Base-by-base conservation (phyloP, 2,797 vertebrate species). In the Salmo trutta region DNA sequence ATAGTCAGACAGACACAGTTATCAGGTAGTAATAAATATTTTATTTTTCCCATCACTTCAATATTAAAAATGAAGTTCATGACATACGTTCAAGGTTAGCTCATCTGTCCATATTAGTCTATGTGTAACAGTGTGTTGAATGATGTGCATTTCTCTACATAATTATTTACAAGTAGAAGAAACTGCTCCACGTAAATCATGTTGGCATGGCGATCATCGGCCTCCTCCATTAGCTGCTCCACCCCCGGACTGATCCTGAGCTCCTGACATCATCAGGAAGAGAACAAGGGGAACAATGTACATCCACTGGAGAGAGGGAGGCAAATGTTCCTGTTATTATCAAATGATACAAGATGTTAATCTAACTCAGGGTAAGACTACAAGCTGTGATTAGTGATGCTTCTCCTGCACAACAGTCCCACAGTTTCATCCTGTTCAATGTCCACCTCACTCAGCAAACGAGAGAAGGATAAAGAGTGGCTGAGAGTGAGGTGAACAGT, bases 191-290 rank as follows among this genome's bases (percentile, higher is more conserved):
- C 56, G 67, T 66, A 53, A 8, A 59, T 33, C 12, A 21, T 1
- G 69, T 75, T 4, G 41, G 14, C 7, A 5, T 29, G 47, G 71
- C 19, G 53, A 83, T 95, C 87, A 93, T 84, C 96, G 92, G 29
- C 96, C 95, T 0, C 93, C 95, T 0, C 95, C 93, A 0, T 92
- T 94, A 8, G 91, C 94, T 0, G 92, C 94, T 7, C 96, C 93
- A 56, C 96, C 96, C 62, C 96, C 95, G 1, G 96, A 96, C 1
- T 96, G 95, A 8, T 97, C 97, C 3, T 97, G 97, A 0, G 96
- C 96, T 3, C 97, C 97, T 0, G 97, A 98, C 97, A 98, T 98
- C 96, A 98, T 98, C 84, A 98, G 90, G 91, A 98, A 98, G 74
- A 98, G 96, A 79, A 98, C 96, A 0, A 98, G 95, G 5, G 97